These are phyloP conservation scores for Phylloscopus trochilus DNA, from an alignment of 2,113 vertebrate genomes.

Conservation along the genomic window DNA sequence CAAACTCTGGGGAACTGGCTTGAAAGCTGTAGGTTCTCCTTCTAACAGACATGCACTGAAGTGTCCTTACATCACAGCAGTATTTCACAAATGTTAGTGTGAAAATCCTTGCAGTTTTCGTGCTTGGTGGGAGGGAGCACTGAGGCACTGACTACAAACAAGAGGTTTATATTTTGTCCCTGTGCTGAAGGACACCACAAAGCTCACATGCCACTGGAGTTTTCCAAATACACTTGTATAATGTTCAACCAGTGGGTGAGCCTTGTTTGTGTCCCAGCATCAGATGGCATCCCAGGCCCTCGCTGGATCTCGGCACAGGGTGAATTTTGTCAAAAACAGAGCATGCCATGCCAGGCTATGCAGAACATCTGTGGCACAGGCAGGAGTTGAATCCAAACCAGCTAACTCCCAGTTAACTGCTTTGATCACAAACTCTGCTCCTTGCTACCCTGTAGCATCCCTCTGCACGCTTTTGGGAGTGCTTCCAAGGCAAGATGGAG, in stretches of 20 bases:
- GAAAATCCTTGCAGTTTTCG: not conserved
- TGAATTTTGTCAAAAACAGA: not conserved
- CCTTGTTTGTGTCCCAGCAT: not conserved
- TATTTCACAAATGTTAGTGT: not conserved
- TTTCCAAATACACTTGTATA: not conserved
- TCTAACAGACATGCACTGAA: fast-evolving
- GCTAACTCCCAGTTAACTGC: not conserved
- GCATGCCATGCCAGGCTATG: not conserved
- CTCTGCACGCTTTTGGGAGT: not conserved
- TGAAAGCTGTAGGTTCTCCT: not conserved
- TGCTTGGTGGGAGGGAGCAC: not conserved
- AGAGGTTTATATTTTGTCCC: not conserved
- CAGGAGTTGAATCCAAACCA: not conserved
- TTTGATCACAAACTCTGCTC: not conserved
- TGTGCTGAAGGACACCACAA: not conserved
- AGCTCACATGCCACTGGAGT: not conserved
- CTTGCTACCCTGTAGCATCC: not conserved
- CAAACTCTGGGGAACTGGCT: not conserved
- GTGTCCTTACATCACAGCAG: not conserved
- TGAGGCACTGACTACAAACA: not conserved
- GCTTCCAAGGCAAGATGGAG: not conserved
- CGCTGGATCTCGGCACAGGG: not conserved
- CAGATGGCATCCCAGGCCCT: not conserved
- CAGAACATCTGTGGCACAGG: not conserved
- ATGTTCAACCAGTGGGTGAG: not conserved